Percentiles rank a stretch among this genome's conserved stretches.
Conservation (phyloP, 2,888 invertebrate species). For the Nesidiocoris tenuis region DNA sequence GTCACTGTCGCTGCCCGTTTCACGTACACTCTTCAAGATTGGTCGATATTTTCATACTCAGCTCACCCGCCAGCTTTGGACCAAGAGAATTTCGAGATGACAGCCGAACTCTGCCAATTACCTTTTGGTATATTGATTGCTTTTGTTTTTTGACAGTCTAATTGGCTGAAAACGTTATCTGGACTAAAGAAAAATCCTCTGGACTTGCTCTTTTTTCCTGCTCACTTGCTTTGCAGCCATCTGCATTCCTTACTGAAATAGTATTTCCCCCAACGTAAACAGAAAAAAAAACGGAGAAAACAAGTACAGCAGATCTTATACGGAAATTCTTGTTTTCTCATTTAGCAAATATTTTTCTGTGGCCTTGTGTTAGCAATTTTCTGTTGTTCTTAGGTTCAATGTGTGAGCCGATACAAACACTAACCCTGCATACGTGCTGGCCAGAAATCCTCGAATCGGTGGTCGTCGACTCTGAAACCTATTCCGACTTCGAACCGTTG, state of each 20-base stretch:
- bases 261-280: too few relatives aligned
- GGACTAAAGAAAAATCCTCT: too few relatives aligned
- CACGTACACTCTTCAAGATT: slow-evolving; percentile 61
- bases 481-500: slow-evolving; percentile 83
- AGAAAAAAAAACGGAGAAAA: too few relatives aligned
- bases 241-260: too few relatives aligned
- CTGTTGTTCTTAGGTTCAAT: slow-evolving; percentile 31
- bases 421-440: slow-evolving; percentile 66
- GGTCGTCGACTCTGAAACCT: slow-evolving; percentile 82
- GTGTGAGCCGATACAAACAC: slow-evolving; percentile 29
- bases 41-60: slow-evolving; percentile 64
- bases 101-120: slow-evolving; percentile 60
- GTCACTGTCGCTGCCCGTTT: slow-evolving; percentile 59
- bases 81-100: slow-evolving; percentile 33
- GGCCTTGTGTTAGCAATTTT: not conserved
- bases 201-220: too few relatives aligned
- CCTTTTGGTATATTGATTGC: slow-evolving; percentile 67
- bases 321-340: too few relatives aligned
- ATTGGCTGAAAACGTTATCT: slow-evolving; percentile 66
- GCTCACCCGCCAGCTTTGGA: slow-evolving; percentile 62
- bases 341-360: too few relatives aligned
- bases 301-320: too few relatives aligned
- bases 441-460: slow-evolving; percentile 79
- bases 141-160: not conserved
- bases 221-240: too few relatives aligned